phyloP scores from a whole-genome alignment of 1,140 invertebrate genomes.

The Tetragonula clypearis region DNA sequence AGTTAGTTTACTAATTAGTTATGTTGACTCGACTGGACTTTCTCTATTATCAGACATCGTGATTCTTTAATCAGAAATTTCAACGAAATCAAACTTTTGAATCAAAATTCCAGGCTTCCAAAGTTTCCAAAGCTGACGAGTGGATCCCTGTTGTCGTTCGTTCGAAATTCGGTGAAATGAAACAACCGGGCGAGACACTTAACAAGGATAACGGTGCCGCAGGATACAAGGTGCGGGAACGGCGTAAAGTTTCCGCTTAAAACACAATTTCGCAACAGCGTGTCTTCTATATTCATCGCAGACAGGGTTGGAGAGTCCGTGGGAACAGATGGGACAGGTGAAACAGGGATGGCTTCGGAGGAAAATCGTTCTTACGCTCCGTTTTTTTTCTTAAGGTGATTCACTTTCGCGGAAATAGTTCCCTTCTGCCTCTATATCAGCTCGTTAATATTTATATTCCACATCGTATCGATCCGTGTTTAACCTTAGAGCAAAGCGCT shows the following conservation, averaged over 20 bases:
- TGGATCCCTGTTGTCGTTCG: not conserved
- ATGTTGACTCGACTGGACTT: no score
- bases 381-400: slow-evolving; percentile 52
- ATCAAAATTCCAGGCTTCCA: not conserved
- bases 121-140: not conserved
- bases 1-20: no score
- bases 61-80: not conserved
- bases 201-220: slow-evolving; percentile 50
- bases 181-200: slow-evolving; percentile 51
- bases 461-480: slow-evolving; percentile 18
- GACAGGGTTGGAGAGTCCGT: slow-evolving; percentile 57
- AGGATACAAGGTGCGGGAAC: slow-evolving; percentile 34
- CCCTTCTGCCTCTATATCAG: not conserved
- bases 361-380: slow-evolving; percentile 52
- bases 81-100: not conserved
- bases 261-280: slow-evolving; percentile 66
- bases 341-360: slow-evolving; percentile 49
- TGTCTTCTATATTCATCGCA: slow-evolving; percentile 58
- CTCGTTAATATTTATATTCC: slow-evolving; percentile 50
- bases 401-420: slow-evolving; percentile 22
- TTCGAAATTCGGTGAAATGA: slow-evolving; percentile 51
- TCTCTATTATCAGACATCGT: no score
- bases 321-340: slow-evolving; percentile 51
- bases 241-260: slow-evolving; percentile 66
- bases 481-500: not conserved